Evolutionary conservation across 2,113 vertebrate species (phyloP).

Genomic region (Engystomops pustulosus): DNA sequence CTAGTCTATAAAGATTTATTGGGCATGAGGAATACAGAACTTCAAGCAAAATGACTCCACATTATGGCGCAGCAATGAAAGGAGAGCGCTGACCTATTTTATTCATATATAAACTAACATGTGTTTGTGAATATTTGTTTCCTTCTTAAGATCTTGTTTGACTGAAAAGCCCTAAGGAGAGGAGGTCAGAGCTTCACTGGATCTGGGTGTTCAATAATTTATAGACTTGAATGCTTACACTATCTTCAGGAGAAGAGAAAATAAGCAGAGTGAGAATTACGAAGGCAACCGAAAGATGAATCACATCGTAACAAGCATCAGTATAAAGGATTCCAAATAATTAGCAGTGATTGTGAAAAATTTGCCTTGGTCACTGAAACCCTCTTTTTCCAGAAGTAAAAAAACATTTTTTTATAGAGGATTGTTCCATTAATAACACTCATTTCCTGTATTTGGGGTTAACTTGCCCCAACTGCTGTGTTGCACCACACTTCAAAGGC

Average conservation of each 20-base stretch:
- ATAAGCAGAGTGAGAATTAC: neutral
- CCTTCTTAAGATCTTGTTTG: slow-evolving; percentile 12
- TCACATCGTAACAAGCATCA: neutral
- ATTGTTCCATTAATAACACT: too few relatives aligned
- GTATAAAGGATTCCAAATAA: too few relatives aligned
- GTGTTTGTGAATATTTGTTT: slow-evolving; percentile 21
- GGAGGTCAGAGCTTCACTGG: neutral
- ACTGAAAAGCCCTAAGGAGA: slow-evolving; percentile 8
- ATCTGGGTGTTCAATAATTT: neutral
- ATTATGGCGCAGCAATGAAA: slow-evolving; percentile 6
- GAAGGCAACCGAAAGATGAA: neutral
- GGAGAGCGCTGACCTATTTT: slow-evolving; percentile 34
- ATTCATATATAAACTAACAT: slow-evolving; percentile 45
- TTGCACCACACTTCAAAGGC: too few relatives aligned
- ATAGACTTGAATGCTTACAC: neutral
- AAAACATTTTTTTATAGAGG: too few relatives aligned
- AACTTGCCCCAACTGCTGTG: too few relatives aligned
- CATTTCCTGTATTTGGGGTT: too few relatives aligned
- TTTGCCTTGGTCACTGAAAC: too few relatives aligned
- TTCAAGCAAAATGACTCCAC: slow-evolving; percentile 19
- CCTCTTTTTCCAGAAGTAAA: too few relatives aligned
- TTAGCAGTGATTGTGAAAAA: too few relatives aligned
- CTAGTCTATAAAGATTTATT: slow-evolving; percentile 52
- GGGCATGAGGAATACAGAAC: slow-evolving; percentile 20
- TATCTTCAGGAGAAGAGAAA: neutral